A percentile compares a stretch with the other conserved stretches of the same genome.
Evolutionary conservation across 2,888 invertebrate species (phyloP).

Genomic region (Nomada fucata): DNA sequence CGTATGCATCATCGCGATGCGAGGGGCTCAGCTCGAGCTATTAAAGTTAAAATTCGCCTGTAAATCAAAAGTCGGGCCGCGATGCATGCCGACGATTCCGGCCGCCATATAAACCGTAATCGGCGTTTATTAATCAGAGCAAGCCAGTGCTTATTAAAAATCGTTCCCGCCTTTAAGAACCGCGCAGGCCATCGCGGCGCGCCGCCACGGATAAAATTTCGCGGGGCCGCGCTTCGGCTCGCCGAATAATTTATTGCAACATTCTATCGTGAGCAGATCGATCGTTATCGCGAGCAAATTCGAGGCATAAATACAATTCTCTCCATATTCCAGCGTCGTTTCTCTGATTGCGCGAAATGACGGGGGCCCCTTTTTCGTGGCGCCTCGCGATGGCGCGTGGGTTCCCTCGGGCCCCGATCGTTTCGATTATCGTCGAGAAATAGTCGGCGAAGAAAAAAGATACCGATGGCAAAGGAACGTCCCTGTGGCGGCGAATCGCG

Average conservation of each 20-base stretch:
- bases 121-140: slow-evolving; percentile 58
- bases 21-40: slow-evolving; percentile 9
- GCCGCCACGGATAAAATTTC: slow-evolving; percentile 26
- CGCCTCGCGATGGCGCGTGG: slow-evolving; percentile 41
- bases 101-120: slow-evolving; percentile 46
- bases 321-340: not conserved
- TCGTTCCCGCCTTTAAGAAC: slow-evolving; percentile 25
- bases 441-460: not conserved
- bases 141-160: slow-evolving; percentile 36
- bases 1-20: slow-evolving; percentile 45
- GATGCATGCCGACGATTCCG: slow-evolving; percentile 38
- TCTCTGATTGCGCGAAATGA: not conserved
- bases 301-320: slow-evolving; percentile 69
- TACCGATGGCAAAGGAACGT: not conserved
- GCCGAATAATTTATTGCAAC: slow-evolving; percentile 34
- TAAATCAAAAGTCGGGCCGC: slow-evolving; percentile 46
- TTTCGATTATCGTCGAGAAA: slow-evolving; percentile 24
- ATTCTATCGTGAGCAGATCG: slow-evolving; percentile 43
- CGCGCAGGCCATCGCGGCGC: slow-evolving; percentile 12
- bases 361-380: slow-evolving; percentile 13
- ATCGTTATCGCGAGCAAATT: slow-evolving; percentile 67
- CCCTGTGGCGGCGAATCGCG: slow-evolving; percentile 31
- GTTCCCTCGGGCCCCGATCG: slow-evolving; percentile 3
- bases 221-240: slow-evolving; percentile 22
- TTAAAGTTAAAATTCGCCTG: slow-evolving; percentile 47